A percentile compares a stretch with the other conserved stretches of the same genome.
These are phyloP conservation scores for Apocheima hispidaria DNA, from an alignment of 2,888 invertebrate genomes.

Conservation along the genomic window DNA sequence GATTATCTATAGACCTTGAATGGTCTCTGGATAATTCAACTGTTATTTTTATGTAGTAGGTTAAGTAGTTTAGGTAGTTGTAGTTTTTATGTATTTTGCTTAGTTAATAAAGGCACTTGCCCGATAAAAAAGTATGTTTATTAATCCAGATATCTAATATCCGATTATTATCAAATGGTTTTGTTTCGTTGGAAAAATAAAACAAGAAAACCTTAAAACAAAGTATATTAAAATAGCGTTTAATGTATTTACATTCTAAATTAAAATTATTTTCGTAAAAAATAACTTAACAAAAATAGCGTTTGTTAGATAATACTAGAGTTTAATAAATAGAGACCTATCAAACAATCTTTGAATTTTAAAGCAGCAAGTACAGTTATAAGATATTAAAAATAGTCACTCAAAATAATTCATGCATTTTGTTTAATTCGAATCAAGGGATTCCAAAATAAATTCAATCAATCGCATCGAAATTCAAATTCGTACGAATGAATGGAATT, in stretches of 20 bases:
- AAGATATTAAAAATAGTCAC: constrained; percentile 12
- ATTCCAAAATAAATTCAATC: neutral
- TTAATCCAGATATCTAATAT: neutral
- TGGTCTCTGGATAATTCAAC: too few species aligned
- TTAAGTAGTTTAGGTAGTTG: too few species aligned
- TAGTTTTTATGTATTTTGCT: too few species aligned
- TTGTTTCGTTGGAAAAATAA: constrained; percentile 27
- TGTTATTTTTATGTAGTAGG: too few species aligned
- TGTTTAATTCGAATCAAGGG: neutral
- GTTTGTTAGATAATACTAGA: constrained; percentile 45
- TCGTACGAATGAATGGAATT: neutral
- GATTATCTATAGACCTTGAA: too few species aligned
- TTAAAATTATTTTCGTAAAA: constrained; percentile 51
- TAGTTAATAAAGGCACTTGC: too few species aligned
- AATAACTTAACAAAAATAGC: constrained; percentile 65
- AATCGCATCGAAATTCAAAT: neutral
- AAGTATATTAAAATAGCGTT: constrained; percentile 66
- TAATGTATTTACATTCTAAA: constrained; percentile 66
- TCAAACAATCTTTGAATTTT: constrained; percentile 57
- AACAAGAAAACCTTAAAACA: constrained; percentile 57
- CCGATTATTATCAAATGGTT: neutral
- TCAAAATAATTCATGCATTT: constrained; percentile 10
- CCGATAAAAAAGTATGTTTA: too few species aligned
- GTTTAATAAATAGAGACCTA: constrained; percentile 50
- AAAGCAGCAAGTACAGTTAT: constrained; percentile 11